Percentiles rank a stretch among this genome's conserved stretches.
Conservation (phyloP, 2,113 vertebrate species). For the Chaetura pelagica region DNA sequence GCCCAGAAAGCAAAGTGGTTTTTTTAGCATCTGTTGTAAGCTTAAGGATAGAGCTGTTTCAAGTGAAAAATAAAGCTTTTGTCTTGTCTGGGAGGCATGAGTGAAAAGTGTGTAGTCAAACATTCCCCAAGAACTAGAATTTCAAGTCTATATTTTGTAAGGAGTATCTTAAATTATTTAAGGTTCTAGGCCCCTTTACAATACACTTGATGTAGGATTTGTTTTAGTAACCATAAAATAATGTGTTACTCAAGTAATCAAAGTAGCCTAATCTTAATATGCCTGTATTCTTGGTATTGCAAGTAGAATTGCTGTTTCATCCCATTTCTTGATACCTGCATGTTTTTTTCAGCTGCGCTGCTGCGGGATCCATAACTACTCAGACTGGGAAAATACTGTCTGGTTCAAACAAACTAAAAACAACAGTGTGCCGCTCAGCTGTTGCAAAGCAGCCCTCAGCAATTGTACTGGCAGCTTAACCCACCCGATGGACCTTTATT, state of each 20-base stretch:
- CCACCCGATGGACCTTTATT: conserved; percentile 88
- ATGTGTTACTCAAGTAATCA: background rate
- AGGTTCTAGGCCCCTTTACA: background rate
- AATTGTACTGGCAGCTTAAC: conserved; percentile 91
- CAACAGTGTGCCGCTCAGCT: conserved; percentile 95
- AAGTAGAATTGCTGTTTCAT: background rate
- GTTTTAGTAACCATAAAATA: background rate
- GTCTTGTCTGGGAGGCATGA: background rate
- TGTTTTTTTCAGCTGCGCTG: conserved; percentile 84
- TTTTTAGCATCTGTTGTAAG: background rate
- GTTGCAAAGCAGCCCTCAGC: conserved; percentile 86
- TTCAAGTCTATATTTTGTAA: background rate
- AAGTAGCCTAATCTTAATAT: background rate
- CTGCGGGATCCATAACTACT: conserved; percentile 95
- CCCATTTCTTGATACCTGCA: background rate
- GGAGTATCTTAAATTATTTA: background rate
- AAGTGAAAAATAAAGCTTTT: background rate
- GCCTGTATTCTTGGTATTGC: background rate
- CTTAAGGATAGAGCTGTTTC: background rate
- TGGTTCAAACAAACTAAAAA: conserved; percentile 96
- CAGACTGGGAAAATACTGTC: conserved; percentile 91
- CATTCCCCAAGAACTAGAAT: background rate
- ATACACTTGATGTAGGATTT: background rate
- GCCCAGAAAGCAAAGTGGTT: background rate
- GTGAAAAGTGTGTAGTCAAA: background rate